These are phyloP conservation scores for Odocoileus virginianus DNA, from an alignment of 2,113 vertebrate genomes.

Conservation along the genomic window DNA sequence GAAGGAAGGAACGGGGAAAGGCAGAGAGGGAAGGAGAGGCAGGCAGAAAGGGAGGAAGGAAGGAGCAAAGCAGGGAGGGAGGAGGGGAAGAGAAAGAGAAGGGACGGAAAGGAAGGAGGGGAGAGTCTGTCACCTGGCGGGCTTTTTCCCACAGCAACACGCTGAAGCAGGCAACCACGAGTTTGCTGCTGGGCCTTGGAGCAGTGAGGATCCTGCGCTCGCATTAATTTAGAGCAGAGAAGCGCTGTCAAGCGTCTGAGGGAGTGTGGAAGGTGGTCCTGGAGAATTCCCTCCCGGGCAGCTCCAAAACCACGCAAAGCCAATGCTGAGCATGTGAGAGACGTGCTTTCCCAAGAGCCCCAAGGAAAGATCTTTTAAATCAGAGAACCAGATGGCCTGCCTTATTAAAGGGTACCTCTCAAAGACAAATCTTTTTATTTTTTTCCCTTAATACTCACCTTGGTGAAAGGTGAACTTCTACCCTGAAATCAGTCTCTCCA, in stretches of 20 bases:
- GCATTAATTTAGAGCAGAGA: neutral
- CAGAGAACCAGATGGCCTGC: constrained; percentile 63
- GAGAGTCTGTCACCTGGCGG: neutral
- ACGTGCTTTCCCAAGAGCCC: constrained; percentile 48
- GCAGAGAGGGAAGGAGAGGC: neutral
- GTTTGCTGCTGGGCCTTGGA: neutral
- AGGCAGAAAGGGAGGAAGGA: neutral
- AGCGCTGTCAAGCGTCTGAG: constrained; percentile 21
- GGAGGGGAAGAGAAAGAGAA: accelerated
- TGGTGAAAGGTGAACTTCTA: constrained; percentile 61
- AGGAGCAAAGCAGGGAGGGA: neutral
- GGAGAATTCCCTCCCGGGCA: constrained; percentile 43
- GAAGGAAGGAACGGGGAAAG: neutral
- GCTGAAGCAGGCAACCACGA: neutral
- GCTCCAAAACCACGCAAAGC: neutral
- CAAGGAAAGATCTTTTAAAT: neutral
- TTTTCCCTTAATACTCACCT: constrained; percentile 56
- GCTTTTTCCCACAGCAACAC: neutral
- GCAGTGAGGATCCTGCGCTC: neutral
- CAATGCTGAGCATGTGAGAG: constrained; percentile 55
- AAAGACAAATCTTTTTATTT: constrained; percentile 19
- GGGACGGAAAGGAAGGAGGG: accelerated
- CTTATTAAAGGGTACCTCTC: constrained; percentile 61
- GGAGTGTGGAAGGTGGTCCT: neutral
- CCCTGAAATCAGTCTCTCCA: constrained; percentile 33